Percentiles rank a stretch among this genome's conserved stretches.
phyloP scores from a whole-genome alignment of 2,113 vertebrate genomes.

The Sardina pilchardus region DNA sequence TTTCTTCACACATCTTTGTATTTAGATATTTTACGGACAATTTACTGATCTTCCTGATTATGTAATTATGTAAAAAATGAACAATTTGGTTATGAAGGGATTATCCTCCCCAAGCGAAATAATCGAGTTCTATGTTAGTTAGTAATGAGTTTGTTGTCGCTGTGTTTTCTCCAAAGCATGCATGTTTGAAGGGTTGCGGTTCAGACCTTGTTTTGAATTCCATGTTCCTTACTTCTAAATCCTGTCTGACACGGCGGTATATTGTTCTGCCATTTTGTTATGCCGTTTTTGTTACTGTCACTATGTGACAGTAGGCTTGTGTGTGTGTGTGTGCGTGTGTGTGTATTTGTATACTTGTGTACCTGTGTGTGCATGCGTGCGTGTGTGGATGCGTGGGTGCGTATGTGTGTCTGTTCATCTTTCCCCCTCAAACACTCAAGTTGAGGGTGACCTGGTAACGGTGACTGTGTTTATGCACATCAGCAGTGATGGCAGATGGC shows the following conservation, averaged over 20 bases:
- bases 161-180: too few relatives aligned
- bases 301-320: not conserved
- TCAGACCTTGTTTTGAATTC: too few relatives aligned
- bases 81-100: too few relatives aligned
- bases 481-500: constrained; percentile 41
- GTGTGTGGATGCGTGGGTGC: not conserved
- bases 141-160: not conserved
- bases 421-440: not conserved
- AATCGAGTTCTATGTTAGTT: not conserved
- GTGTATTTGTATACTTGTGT: not conserved
- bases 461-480: constrained; percentile 44
- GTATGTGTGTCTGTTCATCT: not conserved
- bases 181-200: too few relatives aligned
- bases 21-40: too few relatives aligned
- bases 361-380: not conserved
- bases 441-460: constrained; percentile 47
- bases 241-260: too few relatives aligned
- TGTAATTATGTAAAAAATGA: too few relatives aligned
- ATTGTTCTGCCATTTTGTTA: too few relatives aligned
- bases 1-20: too few relatives aligned
- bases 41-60: too few relatives aligned
- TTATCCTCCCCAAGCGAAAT: not conserved
- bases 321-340: not conserved
- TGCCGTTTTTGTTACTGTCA: not conserved
- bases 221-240: too few relatives aligned